Conservation (phyloP, 2,888 invertebrate genomes). For the Epinotia demarniana region DNA sequence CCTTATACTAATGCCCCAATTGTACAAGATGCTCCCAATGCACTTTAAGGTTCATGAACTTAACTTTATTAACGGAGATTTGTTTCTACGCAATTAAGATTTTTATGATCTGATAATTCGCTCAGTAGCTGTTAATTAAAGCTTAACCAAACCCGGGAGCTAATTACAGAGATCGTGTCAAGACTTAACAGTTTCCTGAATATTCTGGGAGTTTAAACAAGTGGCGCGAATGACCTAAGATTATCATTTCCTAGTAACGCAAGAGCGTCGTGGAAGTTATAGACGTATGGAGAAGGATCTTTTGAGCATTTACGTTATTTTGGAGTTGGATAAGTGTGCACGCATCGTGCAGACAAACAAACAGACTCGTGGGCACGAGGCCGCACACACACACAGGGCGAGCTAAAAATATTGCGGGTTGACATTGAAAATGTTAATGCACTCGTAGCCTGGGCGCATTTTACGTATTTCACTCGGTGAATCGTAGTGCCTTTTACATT, state of each 20-base stretch:
- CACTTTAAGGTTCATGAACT: conserved; percentile 4
- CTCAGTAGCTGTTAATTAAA: conserved; percentile 37
- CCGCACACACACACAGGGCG: conserved; percentile 72
- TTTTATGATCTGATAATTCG: conserved; percentile 37
- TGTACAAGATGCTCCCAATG: neutral
- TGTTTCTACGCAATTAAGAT: conserved; percentile 35
- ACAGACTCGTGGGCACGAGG: conserved; percentile 58
- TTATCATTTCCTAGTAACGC: conserved; percentile 72
- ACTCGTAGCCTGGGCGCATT: conserved; percentile 75
- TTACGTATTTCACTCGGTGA: conserved; percentile 69
- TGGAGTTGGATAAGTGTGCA: conserved; percentile 26
- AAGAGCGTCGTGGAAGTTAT: conserved; percentile 43
- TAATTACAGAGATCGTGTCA: conserved; percentile 41
- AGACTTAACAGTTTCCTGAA: conserved; percentile 50
- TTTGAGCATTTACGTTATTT: conserved; percentile 7
- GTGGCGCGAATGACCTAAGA: conserved; percentile 70
- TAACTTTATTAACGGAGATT: conserved; percentile 13
- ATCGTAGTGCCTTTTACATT: conserved; percentile 58
- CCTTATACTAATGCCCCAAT: neutral
- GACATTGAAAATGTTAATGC: conserved; percentile 85
- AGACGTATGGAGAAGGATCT: neutral
- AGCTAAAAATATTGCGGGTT: conserved; percentile 83
- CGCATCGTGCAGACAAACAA: conserved; percentile 55
- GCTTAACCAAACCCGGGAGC: conserved; percentile 29
- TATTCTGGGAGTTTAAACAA: conserved; percentile 54